phyloP scores from a whole-genome alignment of 2,888 invertebrate genomes.

The Petrolisthes manimaculis region DNA sequence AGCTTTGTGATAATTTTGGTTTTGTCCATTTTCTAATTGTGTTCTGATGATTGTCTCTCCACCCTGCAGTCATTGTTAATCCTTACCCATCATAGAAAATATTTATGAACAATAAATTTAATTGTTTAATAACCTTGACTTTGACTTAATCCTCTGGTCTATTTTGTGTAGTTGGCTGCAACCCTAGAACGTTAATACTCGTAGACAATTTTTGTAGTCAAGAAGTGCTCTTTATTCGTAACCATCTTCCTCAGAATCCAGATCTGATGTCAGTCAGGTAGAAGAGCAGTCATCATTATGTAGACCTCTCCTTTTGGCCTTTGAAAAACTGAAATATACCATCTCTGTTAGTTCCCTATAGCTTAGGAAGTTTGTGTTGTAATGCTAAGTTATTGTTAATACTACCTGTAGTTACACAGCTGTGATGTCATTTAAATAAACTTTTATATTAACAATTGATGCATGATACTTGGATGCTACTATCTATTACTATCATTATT shows the following conservation, averaged over 20 bases:
- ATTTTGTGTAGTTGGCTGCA: no score
- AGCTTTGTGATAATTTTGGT: neutral
- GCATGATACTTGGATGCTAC: no score
- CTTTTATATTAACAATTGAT: no score
- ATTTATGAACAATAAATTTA: neutral
- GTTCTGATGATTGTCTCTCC: neutral
- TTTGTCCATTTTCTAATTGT: neutral
- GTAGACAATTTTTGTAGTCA: no score
- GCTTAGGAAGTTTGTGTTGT: neutral
- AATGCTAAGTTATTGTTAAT: no score
- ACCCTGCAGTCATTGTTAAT: neutral
- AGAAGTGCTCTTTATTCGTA: no score
- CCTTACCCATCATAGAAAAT: neutral
- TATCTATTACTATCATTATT: no score
- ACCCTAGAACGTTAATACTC: no score
- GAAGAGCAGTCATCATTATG: neutral
- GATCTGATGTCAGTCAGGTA: no score
- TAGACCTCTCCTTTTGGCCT: neutral
- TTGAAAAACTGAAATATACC: neutral
- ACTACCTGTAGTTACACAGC: neutral
- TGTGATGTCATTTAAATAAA: no score
- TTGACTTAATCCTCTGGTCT: neutral
- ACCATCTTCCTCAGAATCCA: no score
- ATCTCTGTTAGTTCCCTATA: neutral
- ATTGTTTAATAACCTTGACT: constrained; percentile 1